Base-by-base conservation (phyloP, 2,888 invertebrate species). In the Apotomis betuletana region DNA sequence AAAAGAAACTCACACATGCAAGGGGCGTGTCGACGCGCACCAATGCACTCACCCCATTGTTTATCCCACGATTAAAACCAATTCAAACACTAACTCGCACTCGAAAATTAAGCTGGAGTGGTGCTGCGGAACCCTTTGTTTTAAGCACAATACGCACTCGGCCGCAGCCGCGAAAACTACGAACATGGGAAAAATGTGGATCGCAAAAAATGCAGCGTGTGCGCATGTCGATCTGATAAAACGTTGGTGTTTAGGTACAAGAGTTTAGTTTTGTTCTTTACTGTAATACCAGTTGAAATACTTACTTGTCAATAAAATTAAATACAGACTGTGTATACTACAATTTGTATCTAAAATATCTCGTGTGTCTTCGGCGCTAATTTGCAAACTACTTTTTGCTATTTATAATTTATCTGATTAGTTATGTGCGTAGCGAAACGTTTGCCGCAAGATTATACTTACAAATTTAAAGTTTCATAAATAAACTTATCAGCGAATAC, bases 21-120 rank as follows among this genome's bases (percentile, higher is more conserved):
- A 78, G 77, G 86, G 91, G 92, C 89, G 91, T 89, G 90, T 85
- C 88, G 82, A 76, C 80, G 74, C 81, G 87, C 89, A 79, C 87
- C 82, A 86, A 77, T 87, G 89, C 87, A 80, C 86, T 84, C 88
- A 81, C 86, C 85, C 89, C 79, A 90, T 92, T 93, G 91, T 92
- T 92, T 92, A 93, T 92, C 91, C 91, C 91, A 90, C 93, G 93
- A 92, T 92, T 92, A 92, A 89, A 89, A 90, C 88, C 89, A 90
- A 91, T 91, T 92, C 91, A 90, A 91, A 91, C 85, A 90, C 92
- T 92, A 92, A 92, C 90, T 89, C 91, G 88, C 88, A 87, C 92
- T 92, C 89, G 78, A 90, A 92, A 92, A 92, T 92, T 92, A 91
- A 92, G 87, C 91, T 91, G 82, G 86, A 92, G 90, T 90, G 88